Evolutionary conservation across 2,888 invertebrate species (phyloP), one percentile per base, ranked within the genome.

Genomic region (Hecatera dysodea): DNA sequence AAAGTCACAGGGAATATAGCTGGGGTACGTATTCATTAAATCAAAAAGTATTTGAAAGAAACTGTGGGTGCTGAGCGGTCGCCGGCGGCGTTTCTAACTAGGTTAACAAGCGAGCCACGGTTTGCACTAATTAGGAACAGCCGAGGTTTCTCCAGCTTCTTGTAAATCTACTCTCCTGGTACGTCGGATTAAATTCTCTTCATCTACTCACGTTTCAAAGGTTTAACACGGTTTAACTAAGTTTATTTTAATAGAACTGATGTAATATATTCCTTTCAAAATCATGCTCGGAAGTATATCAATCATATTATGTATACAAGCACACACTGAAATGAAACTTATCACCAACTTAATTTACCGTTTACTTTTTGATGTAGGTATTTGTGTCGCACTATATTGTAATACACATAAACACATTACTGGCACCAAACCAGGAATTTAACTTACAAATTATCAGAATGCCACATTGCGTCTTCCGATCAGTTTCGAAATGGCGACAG

Each of bases 81-180:
- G 78, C 84, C 72, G 81, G 79, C 81, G 80, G 86, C 85, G 76
- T 80, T 86, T 82, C 86, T 89, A 91, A 91, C 90, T 91, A 84
- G 90, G 91, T 90, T 90, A 91, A 90, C 90, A 91, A 90, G 90
- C 88, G 84, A 76, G 80, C 66, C 75, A 81, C 82, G 81, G 85
- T 82, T 82, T 82, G 70, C 87, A 86, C 89, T 90, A 90, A 91
- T 91, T 91, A 91, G 86, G 85, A 87, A 84, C 81, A 77, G 78
- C 76, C 78, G 70, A 76, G 80, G 75, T 84, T 84, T 80, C 79
- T 72, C 71, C 72, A 85, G 83, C 85, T 88, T 86, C 87, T 86
- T 83, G 83, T 78, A 81, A 76, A 75, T 81, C 80, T 88, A 77
- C 74, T 69, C 75, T 79, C 78, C 84, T 88, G 72, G 87, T 86